These are phyloP conservation scores for Pygoscelis adeliae DNA, from an alignment of 2,113 vertebrate genomes.

Conservation along the genomic window DNA sequence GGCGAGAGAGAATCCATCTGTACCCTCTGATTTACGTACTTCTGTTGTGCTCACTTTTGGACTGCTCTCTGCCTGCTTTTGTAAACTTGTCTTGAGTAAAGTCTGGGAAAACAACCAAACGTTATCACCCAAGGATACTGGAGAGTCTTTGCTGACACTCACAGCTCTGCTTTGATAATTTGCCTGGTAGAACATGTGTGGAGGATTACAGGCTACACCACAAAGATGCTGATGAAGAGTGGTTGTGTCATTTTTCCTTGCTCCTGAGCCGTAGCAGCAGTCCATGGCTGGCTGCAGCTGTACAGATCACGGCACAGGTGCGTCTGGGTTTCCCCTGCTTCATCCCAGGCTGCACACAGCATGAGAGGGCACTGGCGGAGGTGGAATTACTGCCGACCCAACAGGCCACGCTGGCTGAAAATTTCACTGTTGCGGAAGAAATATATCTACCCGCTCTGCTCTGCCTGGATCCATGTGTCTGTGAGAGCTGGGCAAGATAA, in stretches of 20 bases:
- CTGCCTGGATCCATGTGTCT: neutral
- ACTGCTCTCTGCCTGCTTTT: neutral
- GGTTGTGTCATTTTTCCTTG: neutral
- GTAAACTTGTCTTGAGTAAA: neutral
- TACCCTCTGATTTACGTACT: neutral
- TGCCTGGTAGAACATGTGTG: neutral
- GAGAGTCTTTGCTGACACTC: neutral
- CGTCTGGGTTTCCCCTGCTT: neutral
- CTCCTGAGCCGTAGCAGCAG: neutral
- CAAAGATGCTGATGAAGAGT: neutral
- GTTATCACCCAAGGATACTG: neutral
- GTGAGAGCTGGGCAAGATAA: neutral
- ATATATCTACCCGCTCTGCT: neutral
- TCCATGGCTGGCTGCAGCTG: neutral
- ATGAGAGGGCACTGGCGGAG: neutral
- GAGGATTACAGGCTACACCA: neutral
- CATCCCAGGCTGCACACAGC: neutral
- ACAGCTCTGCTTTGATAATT: constrained; percentile 3
- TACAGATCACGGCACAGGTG: neutral
- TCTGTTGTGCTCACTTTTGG: neutral
- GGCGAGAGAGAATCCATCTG: fast-evolving
- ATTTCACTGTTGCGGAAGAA: neutral
- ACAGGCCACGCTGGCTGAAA: neutral
- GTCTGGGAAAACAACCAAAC: neutral
- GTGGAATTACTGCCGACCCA: neutral